Evolutionary conservation across 2,113 vertebrate genomes (phyloP), one percentile per base, ranked within the genome.

Genomic region (Asarcornis scutulata): DNA sequence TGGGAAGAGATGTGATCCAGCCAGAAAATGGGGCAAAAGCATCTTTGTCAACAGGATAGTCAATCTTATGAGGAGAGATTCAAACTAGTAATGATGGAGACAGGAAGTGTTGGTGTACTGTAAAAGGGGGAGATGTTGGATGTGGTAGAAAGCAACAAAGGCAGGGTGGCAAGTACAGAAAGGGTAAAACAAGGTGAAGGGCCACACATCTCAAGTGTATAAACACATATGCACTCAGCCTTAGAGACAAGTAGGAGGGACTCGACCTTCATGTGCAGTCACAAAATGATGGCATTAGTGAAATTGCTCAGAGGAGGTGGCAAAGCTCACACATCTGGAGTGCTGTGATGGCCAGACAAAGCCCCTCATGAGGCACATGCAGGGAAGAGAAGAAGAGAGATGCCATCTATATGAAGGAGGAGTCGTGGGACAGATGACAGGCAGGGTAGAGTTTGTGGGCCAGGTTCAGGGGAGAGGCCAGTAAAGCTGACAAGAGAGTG

Each of bases 311-410:
- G 44, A 56, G 36, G 4, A 53, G 29, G 13, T 26, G 32, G 29
- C 20, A 44, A 26, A 59, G 18, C 20, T 69, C 42, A 26, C 0
- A 0, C 1, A 1, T 8, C 56, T n/a, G 22, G 23, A 50, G 16
- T 23, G 4, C 18, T 67, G 60, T 52, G 50, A 26, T 74, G 26
- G 20, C 38, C 22, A 60, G 26, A 25, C 17, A 3, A 44, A 60
- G 17, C 12, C 7, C 32, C 72, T 66, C 62, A 68, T 38, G 82
- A 59, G 17, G n/a, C 10, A 27, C 7, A 23, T 4, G 31, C 1
- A 5, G 4, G 15, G 22, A 31, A 52, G n/a, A 32, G 23, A 79
- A 9, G 31, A 68, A 9, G 25, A 4, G 4, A 11, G 6, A 21
- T 36, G 25, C 3, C 63, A 7, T 48, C 8, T 32, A 11, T 68